These are phyloP conservation scores for Pyrgus malvae DNA, from an alignment of 2,888 invertebrate species.

Conservation along the genomic window DNA sequence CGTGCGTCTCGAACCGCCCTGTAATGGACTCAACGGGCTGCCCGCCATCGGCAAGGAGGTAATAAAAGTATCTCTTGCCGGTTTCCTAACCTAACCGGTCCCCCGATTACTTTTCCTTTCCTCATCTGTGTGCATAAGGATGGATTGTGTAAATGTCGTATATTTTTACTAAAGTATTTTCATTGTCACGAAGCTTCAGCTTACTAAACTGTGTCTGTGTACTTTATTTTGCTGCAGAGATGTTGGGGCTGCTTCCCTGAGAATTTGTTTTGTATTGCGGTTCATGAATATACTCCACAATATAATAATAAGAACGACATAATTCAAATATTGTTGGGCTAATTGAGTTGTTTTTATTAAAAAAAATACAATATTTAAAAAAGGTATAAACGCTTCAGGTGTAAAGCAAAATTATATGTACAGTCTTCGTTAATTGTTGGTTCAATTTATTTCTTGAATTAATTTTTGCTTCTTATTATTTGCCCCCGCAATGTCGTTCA, in stretches of 20 bases:
- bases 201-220: slow-evolving; percentile 37
- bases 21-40: slow-evolving; percentile 83
- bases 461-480: slow-evolving; percentile 8
- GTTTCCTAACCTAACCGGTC: slow-evolving; percentile 29
- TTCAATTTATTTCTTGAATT: neutral
- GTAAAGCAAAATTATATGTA: too few relatives aligned
- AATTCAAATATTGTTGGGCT: neutral
- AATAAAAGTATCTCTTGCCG: slow-evolving; percentile 65
- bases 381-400: too few relatives aligned
- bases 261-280: slow-evolving; percentile 1
- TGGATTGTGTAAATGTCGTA: slow-evolving; percentile 12
- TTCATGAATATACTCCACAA: neutral
- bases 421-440: neutral
- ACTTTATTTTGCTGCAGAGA: slow-evolving; percentile 38
- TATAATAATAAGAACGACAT: neutral
- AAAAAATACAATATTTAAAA: neutral
- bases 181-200: slow-evolving; percentile 36
- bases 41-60: slow-evolving; percentile 82
- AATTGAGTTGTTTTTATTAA: neutral
- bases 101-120: slow-evolving; percentile 21
- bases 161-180: slow-evolving; percentile 16
- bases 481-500: slow-evolving; percentile 12
- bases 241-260: slow-evolving; percentile 19
- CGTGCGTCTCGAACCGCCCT: slow-evolving; percentile 84
- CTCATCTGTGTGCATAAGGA: slow-evolving; percentile 23